Evolutionary conservation across 1,140 invertebrate genomes (phyloP), one percentile per base, ranked within the genome.

Genomic region (Drosophila dunni): DNA sequence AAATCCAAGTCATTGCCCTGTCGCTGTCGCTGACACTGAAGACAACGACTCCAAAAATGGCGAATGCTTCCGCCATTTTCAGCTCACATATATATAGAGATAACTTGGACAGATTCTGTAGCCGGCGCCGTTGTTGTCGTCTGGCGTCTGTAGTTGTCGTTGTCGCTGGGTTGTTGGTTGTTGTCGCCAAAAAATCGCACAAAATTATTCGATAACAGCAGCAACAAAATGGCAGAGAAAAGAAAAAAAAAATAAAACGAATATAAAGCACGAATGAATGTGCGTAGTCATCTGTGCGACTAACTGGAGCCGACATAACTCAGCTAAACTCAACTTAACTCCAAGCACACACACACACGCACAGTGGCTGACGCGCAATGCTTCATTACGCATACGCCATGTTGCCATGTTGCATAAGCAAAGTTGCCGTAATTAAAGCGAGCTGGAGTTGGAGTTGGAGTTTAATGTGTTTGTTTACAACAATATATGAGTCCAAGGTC

Each of bases 281-380:
- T 77, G 83, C 83, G 76, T 82, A 79, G 83, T 86, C 69, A 81
- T 77, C 66, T 82, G 56, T 54, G 84, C 84, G 84, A 80, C 84
- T 88, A 88, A 88, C 84, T 88, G 84, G 84, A 84, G 84, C 84
- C 84, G 56, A 56, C 71, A 89, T 84, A 89, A 88, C 73, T 85
- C 82, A 79, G 15, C 46, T 44, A 1, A 20, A 57, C 54, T 17
- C 40, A 29, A 29, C 17, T 9, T 11, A 20, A 42, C 54, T 42
- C 38, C 11, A 58, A 6, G 4, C 20, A 46, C 66, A 76, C 58
- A 73, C 71, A 71, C 63, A 54, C 13, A 38, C 69, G 42, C 13
- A 36, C 44, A 50, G 13, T 15, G 2, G 17, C 13, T 36, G 11
- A 45, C n/a, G 36, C 36, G 8, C 24, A 42, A 34, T 68, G 48